Base-by-base conservation (phyloP, 1,140 invertebrate genomes). In the Drosophila ambigua region DNA sequence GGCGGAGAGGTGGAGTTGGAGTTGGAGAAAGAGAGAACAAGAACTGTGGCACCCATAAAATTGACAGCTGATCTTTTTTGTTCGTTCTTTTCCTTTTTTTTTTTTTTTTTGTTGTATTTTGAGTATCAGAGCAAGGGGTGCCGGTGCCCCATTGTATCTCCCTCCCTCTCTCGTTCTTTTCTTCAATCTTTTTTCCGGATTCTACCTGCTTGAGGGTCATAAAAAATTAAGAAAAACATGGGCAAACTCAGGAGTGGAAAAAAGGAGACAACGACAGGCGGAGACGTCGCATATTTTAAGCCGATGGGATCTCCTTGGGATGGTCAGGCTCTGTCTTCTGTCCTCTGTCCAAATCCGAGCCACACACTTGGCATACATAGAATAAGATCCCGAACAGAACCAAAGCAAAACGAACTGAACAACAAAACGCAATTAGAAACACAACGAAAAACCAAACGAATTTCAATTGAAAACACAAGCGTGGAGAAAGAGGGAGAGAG, bases 171-270 rank as follows among this genome's bases (percentile, higher is more conserved):
- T 69, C 53, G 51, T 73, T 69, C 53, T 53, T 73, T 63, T 65
- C 52, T 60, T 60, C 51, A 43, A 53, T 66, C 20, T 66, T 55
- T 65, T 60, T 52, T 13, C 48, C 57, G 13, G 15, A 41, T 68
- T 77, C 79, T 82, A 82, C 79, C 79, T 82, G 79, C 79, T 72
- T 53, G 79, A 77, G 68, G 64, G 69, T 63, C 74, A 82, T 82
- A 82, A 82, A 82, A 82, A 82, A 82, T 82, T 77, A 82, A 82
- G 74, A 69, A 82, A 80, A 82, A 81, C 79, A 81, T 77, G 79
- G 67, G 77, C 78, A 80, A 39, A 64, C 72, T 66, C 57, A 65
- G 63, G 62, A 53, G 55, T 53, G 53, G 28, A 61, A 45, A 58
- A 49, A 73, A 60, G 45, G 45, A 57, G 50, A 71, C 54, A 62